These are phyloP conservation scores for Chrysomela aeneicollis DNA, from an alignment of 2,888 invertebrate species.

Conservation along the genomic window DNA sequence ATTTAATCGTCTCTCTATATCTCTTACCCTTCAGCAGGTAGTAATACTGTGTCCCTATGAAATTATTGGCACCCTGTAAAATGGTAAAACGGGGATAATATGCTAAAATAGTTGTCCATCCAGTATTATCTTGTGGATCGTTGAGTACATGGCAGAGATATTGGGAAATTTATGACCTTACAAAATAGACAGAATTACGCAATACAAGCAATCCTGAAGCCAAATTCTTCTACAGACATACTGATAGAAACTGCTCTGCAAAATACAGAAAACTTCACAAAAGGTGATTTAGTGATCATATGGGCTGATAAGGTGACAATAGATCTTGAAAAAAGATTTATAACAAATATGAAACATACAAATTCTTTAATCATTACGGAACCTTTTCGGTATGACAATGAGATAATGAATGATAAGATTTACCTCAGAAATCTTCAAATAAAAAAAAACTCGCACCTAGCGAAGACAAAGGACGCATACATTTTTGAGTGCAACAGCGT, in stretches of 20 bases:
- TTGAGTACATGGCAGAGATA: too few relatives aligned
- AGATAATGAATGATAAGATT: not conserved
- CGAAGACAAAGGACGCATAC: not conserved
- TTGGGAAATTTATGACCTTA: too few relatives aligned
- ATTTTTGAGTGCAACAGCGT: not conserved
- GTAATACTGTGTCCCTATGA: too few relatives aligned
- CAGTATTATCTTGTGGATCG: too few relatives aligned
- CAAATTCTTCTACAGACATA: not conserved
- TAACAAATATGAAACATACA: conserved; percentile 4
- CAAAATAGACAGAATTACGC: not conserved
- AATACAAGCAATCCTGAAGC: conserved; percentile 1
- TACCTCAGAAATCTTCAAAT: not conserved
- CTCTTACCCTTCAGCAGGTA: too few relatives aligned
- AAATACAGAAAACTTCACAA: conserved; percentile 1
- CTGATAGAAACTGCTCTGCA: not conserved
- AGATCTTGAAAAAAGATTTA: not conserved
- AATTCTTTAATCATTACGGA: not conserved
- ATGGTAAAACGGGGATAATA: too few relatives aligned
- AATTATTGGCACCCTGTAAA: too few relatives aligned
- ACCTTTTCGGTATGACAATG: conserved; percentile 8
- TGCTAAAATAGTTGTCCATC: too few relatives aligned
- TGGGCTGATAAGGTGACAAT: not conserved
- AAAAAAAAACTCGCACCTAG: not conserved
- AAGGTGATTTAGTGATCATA: conserved; percentile 8
- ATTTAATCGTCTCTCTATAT: too few relatives aligned